A percentile compares a stretch with the other conserved stretches of the same genome.
These are phyloP conservation scores for Paedocypris micromegethes DNA, from an alignment of 2,797 vertebrate species.

Conservation along the genomic window DNA sequence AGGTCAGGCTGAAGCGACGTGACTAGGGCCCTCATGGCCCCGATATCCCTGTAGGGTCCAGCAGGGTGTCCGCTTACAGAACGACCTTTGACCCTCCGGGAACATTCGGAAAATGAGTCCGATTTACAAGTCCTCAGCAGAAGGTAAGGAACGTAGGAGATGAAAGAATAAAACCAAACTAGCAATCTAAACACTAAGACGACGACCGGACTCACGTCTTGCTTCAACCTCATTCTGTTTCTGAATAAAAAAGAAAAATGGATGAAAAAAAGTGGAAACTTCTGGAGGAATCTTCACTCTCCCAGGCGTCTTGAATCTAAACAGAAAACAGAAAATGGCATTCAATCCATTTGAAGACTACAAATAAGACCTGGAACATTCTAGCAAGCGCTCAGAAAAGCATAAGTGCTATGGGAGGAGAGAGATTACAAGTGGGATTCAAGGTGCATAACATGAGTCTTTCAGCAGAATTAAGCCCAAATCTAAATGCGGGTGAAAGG, in stretches of 20 bases:
- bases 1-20: constrained; percentile 75
- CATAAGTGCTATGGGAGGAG: not conserved
- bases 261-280: not conserved
- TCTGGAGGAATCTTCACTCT: not conserved
- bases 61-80: constrained; percentile 69
- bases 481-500: constrained; percentile 24
- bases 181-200: constrained; percentile 78
- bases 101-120: constrained; percentile 68
- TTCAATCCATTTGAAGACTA: not conserved
- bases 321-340: not conserved
- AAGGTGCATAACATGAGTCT: not conserved
- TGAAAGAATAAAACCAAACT: constrained; percentile 75
- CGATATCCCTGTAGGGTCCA: constrained; percentile 78
- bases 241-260: not conserved
- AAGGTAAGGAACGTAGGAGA: constrained; percentile 81
- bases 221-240: constrained; percentile 81
- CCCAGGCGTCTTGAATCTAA: constrained; percentile 7
- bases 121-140: constrained; percentile 62
- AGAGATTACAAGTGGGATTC: constrained; percentile 10
- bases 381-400: not conserved
- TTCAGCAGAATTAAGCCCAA: constrained; percentile 13
- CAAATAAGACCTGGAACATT: not conserved
- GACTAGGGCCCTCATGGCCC: constrained; percentile 68
- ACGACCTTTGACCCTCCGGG: constrained; percentile 74
- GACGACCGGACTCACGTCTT: constrained; percentile 82